Evolutionary conservation across 30 jellyfish, hydroid and myxozoan species (phyloP).

Genomic region (Calvadosia cruxmelitensis): DNA sequence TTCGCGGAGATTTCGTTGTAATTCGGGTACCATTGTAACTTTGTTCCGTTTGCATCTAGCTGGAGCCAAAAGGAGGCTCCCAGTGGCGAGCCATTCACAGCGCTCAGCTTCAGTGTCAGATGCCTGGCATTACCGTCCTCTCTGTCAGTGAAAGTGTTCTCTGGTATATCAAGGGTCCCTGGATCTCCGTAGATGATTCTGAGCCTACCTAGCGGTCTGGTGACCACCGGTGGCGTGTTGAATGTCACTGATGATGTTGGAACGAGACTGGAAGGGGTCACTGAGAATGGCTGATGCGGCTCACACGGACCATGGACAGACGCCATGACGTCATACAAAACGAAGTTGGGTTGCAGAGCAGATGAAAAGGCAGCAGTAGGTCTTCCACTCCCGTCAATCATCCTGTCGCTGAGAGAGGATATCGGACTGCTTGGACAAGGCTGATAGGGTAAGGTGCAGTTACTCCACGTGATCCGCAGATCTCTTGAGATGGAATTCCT

Average conservation of each 20-base stretch:
- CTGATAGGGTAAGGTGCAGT: background rate
- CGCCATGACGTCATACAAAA: background rate
- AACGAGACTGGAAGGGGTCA: background rate
- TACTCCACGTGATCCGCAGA: background rate
- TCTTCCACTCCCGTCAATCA: conserved; percentile 4
- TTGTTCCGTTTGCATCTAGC: background rate
- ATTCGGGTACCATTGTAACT: background rate
- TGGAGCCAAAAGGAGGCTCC: background rate
- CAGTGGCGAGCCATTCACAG: background rate
- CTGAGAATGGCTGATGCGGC: background rate
- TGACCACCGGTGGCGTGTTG: background rate
- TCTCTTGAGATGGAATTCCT: background rate
- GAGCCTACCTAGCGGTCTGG: background rate
- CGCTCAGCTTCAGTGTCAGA: conserved; percentile 6
- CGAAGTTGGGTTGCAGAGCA: conserved; percentile 50
- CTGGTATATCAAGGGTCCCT: conserved; percentile 22
- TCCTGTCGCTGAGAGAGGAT: background rate
- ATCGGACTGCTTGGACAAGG: background rate
- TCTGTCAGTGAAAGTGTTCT: conserved; percentile 37
- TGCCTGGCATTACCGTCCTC: conserved; percentile 62
- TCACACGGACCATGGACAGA: background rate
- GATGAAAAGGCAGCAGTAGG: conserved; percentile 12
- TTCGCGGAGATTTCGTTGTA: background rate
- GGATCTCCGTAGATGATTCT: background rate
- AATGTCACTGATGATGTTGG: background rate